Base-by-base conservation (phyloP, 2,888 invertebrate species). In the Parochlus steinenii region DNA sequence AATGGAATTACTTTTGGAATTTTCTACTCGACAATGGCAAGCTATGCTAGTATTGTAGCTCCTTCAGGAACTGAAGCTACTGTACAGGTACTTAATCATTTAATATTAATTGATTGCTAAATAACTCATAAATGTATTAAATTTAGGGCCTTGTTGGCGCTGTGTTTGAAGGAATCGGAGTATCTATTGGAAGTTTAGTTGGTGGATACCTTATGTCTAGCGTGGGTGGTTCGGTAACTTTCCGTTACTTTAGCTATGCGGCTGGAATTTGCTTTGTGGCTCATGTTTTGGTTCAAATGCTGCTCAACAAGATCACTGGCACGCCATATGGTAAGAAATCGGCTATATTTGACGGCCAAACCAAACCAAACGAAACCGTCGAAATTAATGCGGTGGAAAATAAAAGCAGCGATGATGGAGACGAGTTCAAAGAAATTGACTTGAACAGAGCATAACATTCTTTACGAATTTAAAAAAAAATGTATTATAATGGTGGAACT, bases 1-100 rank as follows among this genome's bases (percentile, higher is more conserved):
- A 87, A 92, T 56, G 89, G 92, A 1, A 61, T 90, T 15, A 86
- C 89, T 0, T 82, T 83, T 52, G 90, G 90, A 14, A 68, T 89
- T 51, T 82, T 82, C 48, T 89, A 82, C 54, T 74, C 86, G 0
- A 77, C 83, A 7, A 83, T 87, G 81, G 75, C 85, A 12, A 82
- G 85, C 0, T 89, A 86, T 55, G 86, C 86, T 1, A 81, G 75
- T 50, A 71, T 78, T 41, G 71, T 83, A 2, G 77, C 87, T 3
- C 83, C 85, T 2, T 69, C 76, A 1, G 87, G 86, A 7, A 81
- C 81, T 0, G 81, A 83, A 56, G 81, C 85, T 1, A 87, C 89
- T 10, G 74, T 87, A 48, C 85, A 85, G 67, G 77, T 76, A 55
- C 49, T 42, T 43, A 30, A 12, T 18, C 12, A 16, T 19, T 17